Evolutionary conservation across 2,113 vertebrate genomes (phyloP).

Genomic region (Ophthalmolycus amberensis): DNA sequence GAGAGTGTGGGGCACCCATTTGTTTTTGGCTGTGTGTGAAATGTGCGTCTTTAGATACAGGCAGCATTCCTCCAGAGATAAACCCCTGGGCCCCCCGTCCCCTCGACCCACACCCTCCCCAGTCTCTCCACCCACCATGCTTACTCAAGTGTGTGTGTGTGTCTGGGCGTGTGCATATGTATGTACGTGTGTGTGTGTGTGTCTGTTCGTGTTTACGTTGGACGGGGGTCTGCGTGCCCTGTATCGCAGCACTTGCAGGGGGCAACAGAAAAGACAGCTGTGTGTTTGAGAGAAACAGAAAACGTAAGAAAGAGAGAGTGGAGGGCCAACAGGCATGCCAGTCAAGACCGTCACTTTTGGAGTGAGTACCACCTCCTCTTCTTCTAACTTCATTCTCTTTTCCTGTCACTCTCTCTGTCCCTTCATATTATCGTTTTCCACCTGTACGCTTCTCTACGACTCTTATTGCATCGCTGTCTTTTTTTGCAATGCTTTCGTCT

Average conservation of each 20-base stretch:
- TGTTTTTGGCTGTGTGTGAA: slow-evolving; percentile 68
- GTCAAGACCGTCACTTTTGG: slow-evolving; percentile 80
- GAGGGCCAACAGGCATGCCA: slow-evolving; percentile 83
- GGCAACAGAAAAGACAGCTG: slow-evolving; percentile 77
- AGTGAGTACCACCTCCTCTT: slow-evolving; percentile 82
- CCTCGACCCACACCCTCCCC: slow-evolving; percentile 63
- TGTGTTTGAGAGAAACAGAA: slow-evolving; percentile 67
- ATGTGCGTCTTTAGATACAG: slow-evolving; percentile 83
- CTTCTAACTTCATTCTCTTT: slow-evolving; percentile 23
- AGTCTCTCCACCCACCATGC: slow-evolving; percentile 77
- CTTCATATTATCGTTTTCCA: slow-evolving; percentile 24
- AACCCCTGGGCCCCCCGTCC: slow-evolving; percentile 75
- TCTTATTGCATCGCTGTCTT: slow-evolving; percentile 26
- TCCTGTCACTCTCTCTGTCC: slow-evolving; percentile 34
- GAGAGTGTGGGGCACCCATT: slow-evolving; percentile 41
- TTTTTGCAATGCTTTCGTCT: slow-evolving; percentile 23
- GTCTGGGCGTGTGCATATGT: slow-evolving; percentile 43
- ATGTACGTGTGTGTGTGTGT: slow-evolving; percentile 19
- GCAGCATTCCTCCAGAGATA: slow-evolving; percentile 84
- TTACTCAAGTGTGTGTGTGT: slow-evolving; percentile 79
- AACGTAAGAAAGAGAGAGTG: slow-evolving; percentile 66
- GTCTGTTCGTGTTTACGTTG: slow-evolving; percentile 66
- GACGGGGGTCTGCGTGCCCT: slow-evolving; percentile 73
- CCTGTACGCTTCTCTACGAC: not conserved
- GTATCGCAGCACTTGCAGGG: slow-evolving; percentile 65